Conservation (phyloP, 2,888 invertebrate species). For the Panzeria rudis region DNA sequence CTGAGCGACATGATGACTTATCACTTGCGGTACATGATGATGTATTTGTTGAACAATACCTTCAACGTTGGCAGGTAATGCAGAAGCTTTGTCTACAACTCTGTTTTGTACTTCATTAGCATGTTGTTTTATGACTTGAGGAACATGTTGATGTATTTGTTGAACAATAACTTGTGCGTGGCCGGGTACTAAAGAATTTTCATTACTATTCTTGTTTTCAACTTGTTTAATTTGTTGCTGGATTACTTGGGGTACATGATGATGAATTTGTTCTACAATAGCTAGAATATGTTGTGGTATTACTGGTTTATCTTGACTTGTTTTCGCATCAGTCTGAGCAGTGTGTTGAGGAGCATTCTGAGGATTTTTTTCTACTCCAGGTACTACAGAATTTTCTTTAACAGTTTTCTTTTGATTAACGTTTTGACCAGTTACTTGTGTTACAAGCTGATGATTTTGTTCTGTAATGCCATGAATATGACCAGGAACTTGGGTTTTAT, state of each 20-base stretch:
- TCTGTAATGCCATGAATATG: background rate
- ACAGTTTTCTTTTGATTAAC: too few relatives aligned
- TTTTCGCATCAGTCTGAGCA: background rate
- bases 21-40: slow-evolving; percentile 57
- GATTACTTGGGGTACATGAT: slow-evolving; percentile 68
- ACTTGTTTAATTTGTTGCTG: slow-evolving; percentile 48
- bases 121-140: slow-evolving; percentile 50
- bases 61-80: slow-evolving; percentile 44
- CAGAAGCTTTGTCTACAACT: slow-evolving; percentile 35
- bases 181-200: background rate
- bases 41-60: slow-evolving; percentile 71
- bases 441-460: slow-evolving; percentile 53
- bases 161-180: slow-evolving; percentile 32
- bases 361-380: too few relatives aligned
- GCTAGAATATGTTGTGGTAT: background rate
- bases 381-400: too few relatives aligned
- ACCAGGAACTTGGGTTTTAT: too few relatives aligned
- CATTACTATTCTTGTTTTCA: background rate
- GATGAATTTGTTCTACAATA: slow-evolving; percentile 45
- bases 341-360: too few relatives aligned
- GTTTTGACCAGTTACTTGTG: slow-evolving; percentile 40
- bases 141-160: slow-evolving; percentile 63
- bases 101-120: slow-evolving; percentile 52
- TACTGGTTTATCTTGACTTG: background rate
- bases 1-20: slow-evolving; percentile 26